Evolutionary conservation across 2,113 vertebrate genomes (phyloP).

Genomic region (Chaetodon trifascialis): DNA sequence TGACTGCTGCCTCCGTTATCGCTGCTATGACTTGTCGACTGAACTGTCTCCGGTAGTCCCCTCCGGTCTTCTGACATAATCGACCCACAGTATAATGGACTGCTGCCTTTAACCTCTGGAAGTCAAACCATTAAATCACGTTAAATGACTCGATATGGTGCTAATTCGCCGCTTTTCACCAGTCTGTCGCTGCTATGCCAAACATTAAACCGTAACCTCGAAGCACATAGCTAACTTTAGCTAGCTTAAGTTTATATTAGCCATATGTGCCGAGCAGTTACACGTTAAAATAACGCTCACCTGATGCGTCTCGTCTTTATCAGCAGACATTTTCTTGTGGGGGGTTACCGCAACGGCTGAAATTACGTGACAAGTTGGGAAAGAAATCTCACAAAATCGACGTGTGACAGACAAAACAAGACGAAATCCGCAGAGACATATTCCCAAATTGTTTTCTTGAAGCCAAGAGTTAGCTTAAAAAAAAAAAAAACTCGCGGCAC

Average conservation of each 20-base stretch:
- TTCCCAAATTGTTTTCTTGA: background rate
- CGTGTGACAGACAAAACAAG: background rate
- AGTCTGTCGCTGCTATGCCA: no score
- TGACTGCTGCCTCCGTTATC: constrained; percentile 90
- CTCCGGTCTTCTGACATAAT: constrained; percentile 84
- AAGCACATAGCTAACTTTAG: no score
- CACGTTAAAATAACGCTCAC: constrained; percentile 17
- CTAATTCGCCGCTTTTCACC: no score
- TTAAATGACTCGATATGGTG: background rate
- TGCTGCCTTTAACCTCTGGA: constrained; percentile 91
- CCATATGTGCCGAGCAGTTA: background rate
- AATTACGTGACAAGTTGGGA: background rate
- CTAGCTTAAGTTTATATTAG: background rate
- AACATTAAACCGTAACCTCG: background rate
- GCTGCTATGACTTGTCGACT: constrained; percentile 89
- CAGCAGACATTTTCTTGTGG: constrained; percentile 57
- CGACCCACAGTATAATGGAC: constrained; percentile 90
- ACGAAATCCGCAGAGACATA: background rate
- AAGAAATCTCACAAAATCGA: background rate
- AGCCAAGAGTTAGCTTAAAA: background rate
- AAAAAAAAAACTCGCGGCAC: constrained; percentile 51
- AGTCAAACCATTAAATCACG: background rate
- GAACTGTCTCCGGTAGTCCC: constrained; percentile 82
- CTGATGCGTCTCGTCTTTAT: constrained; percentile 65
- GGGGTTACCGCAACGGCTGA: background rate